Evolutionary conservation across 23 tunicate genomes (phyloP), one percentile per base, ranked within the genome.

Genomic region (Clavelina lepadiformis): DNA sequence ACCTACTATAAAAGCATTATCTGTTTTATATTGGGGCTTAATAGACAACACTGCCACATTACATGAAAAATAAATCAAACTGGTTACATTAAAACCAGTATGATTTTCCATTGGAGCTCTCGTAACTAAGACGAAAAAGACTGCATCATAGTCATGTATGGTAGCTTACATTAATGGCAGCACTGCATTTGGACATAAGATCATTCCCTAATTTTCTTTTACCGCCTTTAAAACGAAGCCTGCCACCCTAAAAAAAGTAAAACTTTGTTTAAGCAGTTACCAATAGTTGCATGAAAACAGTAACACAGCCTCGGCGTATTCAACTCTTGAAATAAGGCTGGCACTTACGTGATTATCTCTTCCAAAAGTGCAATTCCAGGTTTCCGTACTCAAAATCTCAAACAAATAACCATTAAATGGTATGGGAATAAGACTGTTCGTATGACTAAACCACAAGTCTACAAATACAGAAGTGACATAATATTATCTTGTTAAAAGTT

Each of bases 361-460:
- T 38, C 61, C 56, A 23, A 61, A 59, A 51, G 55, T 67, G 53
- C 91, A 82, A 3, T 19, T 60, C 91, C 91, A 82, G 30, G 30
- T 67, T 58, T 82, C 82, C 31, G 61, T 56, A 13, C 52, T 20
- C 5, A 75, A 22, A 36, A 82, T 58, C 50, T 82, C 82, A 58
- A 82, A 82, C 19, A 80, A 50, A 67, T 74, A 68, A 0, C 91
- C 91, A 49, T 30, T 46, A 64, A 51, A 82, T 52, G 81, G 70
- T 37, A 82, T 82, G 19, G 91, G 91, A 0, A 82, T 58, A 11
- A 31, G 8, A 24, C 76, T 33, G 35, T 61, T 67, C 45, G 19
- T 46, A 23, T 82, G 91, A 33, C 44, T 31, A 63, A 82, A 82
- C 76, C 62, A 73, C 4, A 82, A 53, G 23, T 61, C 91, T 82